These are phyloP conservation scores for Caenorhabditis doughertyi DNA, from an alignment of 2,888 invertebrate genomes.

Conservation along the genomic window DNA sequence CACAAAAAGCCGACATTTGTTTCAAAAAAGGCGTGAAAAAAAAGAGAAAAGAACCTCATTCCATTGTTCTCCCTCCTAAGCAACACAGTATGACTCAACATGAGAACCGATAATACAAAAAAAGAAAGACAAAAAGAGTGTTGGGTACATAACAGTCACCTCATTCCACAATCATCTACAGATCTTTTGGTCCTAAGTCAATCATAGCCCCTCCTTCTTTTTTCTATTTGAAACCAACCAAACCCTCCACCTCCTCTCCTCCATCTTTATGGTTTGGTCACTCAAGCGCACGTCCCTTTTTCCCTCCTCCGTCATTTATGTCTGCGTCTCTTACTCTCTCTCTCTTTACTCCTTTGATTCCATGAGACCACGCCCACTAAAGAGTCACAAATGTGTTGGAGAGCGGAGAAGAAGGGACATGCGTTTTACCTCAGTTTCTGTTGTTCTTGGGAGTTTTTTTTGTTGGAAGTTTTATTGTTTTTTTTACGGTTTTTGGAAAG, in stretches of 20 bases:
- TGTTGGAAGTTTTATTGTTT: conserved; percentile 1
- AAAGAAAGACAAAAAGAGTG: background rate
- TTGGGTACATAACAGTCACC: background rate
- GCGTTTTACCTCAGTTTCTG: conserved; percentile 38
- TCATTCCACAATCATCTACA: background rate
- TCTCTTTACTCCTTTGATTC: conserved; percentile 1
- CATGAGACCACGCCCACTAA: conserved; percentile 46
- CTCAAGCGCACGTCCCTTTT: conserved; percentile 58
- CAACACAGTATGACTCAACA: background rate
- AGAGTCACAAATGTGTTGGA: conserved; percentile 43
- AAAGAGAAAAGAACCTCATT: background rate
- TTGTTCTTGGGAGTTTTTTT: too few species aligned
- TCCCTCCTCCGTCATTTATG: too few species aligned
- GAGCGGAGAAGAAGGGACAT: conserved; percentile 1
- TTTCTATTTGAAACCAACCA: background rate
- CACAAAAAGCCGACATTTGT: background rate
- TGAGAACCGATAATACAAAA: background rate
- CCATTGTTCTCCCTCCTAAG: background rate
- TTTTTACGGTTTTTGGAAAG: too few species aligned
- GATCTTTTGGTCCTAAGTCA: background rate
- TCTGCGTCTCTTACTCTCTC: too few species aligned
- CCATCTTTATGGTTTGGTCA: conserved; percentile 48
- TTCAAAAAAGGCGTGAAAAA: too few species aligned
- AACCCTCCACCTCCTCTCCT: background rate
- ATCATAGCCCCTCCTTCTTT: background rate